phyloP scores from a whole-genome alignment of 2,113 vertebrate species.

The Macaca fascicularis region DNA sequence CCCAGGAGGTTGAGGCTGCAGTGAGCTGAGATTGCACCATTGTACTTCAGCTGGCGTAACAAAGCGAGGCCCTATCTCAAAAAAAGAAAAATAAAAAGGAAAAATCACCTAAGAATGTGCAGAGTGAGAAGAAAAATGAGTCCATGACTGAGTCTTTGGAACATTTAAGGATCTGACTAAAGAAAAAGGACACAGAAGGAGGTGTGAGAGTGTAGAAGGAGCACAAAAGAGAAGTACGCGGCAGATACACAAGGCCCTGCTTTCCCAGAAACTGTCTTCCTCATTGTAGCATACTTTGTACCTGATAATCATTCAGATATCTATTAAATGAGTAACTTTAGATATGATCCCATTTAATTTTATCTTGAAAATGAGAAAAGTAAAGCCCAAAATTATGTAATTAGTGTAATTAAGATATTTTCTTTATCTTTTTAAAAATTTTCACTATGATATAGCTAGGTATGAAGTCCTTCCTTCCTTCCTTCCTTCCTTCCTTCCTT shows the following conservation, averaged over 20 bases:
- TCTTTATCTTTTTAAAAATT: not conserved
- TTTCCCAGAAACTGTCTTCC: not conserved
- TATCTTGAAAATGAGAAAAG: not conserved
- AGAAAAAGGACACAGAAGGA: not conserved
- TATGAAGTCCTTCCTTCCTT: not conserved
- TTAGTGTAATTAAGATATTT: not conserved
- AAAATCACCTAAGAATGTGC: not conserved
- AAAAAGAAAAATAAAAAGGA: too few species aligned
- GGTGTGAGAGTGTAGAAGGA: not conserved
- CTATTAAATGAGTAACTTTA: not conserved
- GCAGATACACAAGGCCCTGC: rapidly evolving
- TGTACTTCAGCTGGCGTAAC: too few species aligned
- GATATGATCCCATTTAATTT: not conserved
- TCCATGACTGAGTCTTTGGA: not conserved
- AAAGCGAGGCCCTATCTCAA: too few species aligned
- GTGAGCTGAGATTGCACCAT: too few species aligned
- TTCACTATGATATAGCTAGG: not conserved
- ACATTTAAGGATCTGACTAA: not conserved
- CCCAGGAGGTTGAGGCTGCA: too few species aligned
- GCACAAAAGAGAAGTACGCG: too few species aligned
- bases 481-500: too few species aligned
- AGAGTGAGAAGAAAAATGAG: not conserved
- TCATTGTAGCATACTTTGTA: not conserved
- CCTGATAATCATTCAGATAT: not conserved
- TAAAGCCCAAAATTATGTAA: not conserved